Evolutionary conservation across 2,888 invertebrate species (phyloP), one percentile per base, ranked within the genome.

Genomic region (Orchesellides sinensis): DNA sequence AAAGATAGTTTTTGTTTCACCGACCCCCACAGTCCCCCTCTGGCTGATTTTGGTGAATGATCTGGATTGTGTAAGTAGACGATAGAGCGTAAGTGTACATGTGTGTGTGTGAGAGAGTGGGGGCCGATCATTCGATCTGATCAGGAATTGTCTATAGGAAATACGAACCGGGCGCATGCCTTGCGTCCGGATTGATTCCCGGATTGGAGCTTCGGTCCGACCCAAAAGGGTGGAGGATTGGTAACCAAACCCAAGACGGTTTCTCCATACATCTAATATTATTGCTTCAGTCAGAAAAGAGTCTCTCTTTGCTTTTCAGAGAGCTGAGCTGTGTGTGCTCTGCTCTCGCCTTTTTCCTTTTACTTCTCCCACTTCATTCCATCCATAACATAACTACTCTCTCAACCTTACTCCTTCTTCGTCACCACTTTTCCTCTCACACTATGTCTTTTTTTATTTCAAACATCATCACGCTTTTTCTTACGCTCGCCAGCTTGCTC

Each of bases 111-210:
- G 69, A 54, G 72, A 56, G 73, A 78, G 74, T 74, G 77, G 85
- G 85, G 87, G 86, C 84, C 84, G 87, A 87, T 88, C 87, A 86
- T 84, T 87, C 85, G 86, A 88, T 88, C 86, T 85, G 86, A 88
- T 88, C 87, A 86, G 87, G 80, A 88, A 88, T 88, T 85, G 87
- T 88, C 88, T 87, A 88, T 86, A 86, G 83, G 87, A 87, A 87
- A 87, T 87, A 86, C 86, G 87, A 85, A 86, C 83, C 88, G 84
- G 86, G 87, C 88, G 87, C 86, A 88, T 85, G 87, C 86, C 87
- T 86, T 85, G 85, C 80, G 72, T 84, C 84, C 84, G 86, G 86
- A 87, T 86, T 86, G 86, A 85, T 86, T 85, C 85, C 84, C 84
- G 88, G 88, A 87, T 87, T 88, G 87, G 88, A 85, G 87, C 78